Conservation (phyloP, 2,888 invertebrate species). For the Panzeria rudis region DNA sequence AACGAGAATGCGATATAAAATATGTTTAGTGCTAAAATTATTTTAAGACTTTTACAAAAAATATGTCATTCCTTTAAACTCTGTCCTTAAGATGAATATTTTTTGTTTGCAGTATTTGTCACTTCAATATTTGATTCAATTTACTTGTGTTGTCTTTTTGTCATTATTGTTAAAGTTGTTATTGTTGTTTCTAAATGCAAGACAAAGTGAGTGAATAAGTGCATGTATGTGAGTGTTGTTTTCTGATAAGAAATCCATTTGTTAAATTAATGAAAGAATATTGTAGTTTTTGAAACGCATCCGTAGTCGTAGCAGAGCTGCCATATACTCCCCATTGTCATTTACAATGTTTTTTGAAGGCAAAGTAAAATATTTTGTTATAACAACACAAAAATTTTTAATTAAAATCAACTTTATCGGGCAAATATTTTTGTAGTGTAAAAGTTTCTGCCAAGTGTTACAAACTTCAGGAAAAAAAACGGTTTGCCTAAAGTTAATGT, state of each 20-base stretch:
- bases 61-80: slow-evolving; percentile 24
- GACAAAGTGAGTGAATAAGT: slow-evolving; percentile 41
- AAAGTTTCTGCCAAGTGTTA: too few relatives aligned
- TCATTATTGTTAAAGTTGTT: slow-evolving; percentile 32
- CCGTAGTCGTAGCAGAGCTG: neutral
- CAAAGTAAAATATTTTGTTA: too few relatives aligned
- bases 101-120: slow-evolving; percentile 56
- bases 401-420: too few relatives aligned
- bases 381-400: too few relatives aligned
- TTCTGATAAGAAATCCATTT: slow-evolving; percentile 72
- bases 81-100: slow-evolving; percentile 6
- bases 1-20: too few relatives aligned
- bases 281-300: slow-evolving; percentile 3
- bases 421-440: too few relatives aligned
- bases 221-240: slow-evolving; percentile 54
- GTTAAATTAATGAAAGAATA: slow-evolving; percentile 66
- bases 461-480: too few relatives aligned
- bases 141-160: slow-evolving; percentile 49
- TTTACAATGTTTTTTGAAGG: too few relatives aligned
- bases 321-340: neutral
- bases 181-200: slow-evolving; percentile 23
- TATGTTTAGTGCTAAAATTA: too few relatives aligned
- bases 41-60: too few relatives aligned
- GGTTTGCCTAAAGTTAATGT: too few relatives aligned
- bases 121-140: slow-evolving; percentile 68